Evolutionary conservation across 2,113 vertebrate species (phyloP), one percentile per base, ranked within the genome.

Genomic region (Campylorhamphus procurvoides): DNA sequence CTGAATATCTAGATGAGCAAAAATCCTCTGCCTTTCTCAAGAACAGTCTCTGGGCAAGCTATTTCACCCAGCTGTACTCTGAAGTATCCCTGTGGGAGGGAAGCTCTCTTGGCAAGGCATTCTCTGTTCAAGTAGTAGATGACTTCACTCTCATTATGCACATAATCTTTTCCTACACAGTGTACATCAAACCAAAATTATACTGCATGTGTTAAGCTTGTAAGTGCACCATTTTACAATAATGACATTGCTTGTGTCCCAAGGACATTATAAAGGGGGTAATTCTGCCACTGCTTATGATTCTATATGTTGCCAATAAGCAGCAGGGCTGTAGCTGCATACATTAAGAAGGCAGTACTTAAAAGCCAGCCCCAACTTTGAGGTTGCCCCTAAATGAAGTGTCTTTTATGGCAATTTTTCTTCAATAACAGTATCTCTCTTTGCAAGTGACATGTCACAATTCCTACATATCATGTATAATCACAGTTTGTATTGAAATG

Each of bases 131-230:
- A 94, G 80, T 16, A 82, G 81, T 66, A 84, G 76, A 96, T 96
- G 88, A 97, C 95, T 96, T 96, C 94, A 96, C 73, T 93, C 78
- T 94, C 79, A 81, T 95, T 92, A 94, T 39, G 10, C n/a, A 69
- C 92, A 92, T 96, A 96, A 94, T 93, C 90, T 95, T 97, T 95
- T 96, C 92, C 90, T 94, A 90, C 76, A 78, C 6, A 84, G 52
- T 81, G 56, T 87, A 84, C 73, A 92, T 92, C 85, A 94, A 92
- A 94, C 90, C 90, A 89, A 94, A 96, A 90, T 96, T 96, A 92
- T 82, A 90, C 19, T 87, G 44, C 40, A 72, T 90, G 83, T 93
- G 79, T 89, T 96, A 96, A 96, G 84, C 68, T 93, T 88, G 33
- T 89, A 94, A 96, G 86, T 79, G 56, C 86, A 87, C 73, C 23